phyloP scores from a whole-genome alignment of 1,140 invertebrate genomes.

The Euborellia annulipes region DNA sequence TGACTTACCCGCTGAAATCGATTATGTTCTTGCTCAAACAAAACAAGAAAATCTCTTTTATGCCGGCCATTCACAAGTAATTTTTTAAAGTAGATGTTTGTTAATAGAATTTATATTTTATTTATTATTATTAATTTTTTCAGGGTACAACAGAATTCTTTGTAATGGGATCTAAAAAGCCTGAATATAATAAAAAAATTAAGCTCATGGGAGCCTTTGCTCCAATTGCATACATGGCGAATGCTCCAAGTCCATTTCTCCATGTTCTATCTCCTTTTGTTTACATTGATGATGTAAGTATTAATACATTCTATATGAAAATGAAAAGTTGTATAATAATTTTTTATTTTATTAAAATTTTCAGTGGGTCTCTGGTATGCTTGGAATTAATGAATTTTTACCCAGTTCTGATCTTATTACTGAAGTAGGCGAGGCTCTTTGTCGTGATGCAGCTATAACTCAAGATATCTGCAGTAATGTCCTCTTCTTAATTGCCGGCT shows the following conservation, averaged over 20 bases:
- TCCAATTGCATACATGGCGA: slow-evolving; percentile 36
- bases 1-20: no score
- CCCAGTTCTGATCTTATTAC: slow-evolving; percentile 33
- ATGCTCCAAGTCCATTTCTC: slow-evolving; percentile 35
- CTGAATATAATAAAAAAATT: slow-evolving; percentile 41
- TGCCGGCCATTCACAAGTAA: no score
- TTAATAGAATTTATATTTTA: no score
- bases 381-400: slow-evolving; percentile 37
- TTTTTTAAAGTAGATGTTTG: no score
- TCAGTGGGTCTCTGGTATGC: slow-evolving; percentile 12
- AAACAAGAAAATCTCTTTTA: no score
- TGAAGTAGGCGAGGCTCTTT: slow-evolving; percentile 29
- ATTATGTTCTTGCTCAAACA: no score
- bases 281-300: no score
- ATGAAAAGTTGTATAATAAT: no score
- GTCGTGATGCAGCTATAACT: slow-evolving; percentile 28
- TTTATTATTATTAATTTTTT: background rate
- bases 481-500: slow-evolving; percentile 38
- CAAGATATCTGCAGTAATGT: slow-evolving; percentile 35
- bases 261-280: no score
- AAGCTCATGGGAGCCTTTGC: slow-evolving; percentile 35
- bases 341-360: background rate
- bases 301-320: no score
- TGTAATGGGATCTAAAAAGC: slow-evolving; percentile 32
- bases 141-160: slow-evolving; percentile 40